phyloP scores from a whole-genome alignment of 2,888 invertebrate genomes.

The Aphodius granarius region DNA sequence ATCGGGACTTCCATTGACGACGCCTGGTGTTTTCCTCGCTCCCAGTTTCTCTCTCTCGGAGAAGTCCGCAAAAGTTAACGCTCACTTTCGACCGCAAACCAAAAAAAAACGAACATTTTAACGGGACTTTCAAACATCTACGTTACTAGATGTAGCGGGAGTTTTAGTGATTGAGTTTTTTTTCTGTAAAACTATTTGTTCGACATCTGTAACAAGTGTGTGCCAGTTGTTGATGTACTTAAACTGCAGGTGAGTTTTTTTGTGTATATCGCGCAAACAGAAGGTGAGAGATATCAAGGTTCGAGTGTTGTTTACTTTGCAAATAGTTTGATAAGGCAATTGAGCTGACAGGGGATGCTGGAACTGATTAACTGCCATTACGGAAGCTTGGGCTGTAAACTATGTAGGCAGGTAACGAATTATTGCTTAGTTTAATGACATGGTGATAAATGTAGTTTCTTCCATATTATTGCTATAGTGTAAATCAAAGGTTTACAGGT shows the following conservation, averaged over 20 bases:
- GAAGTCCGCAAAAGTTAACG: background rate
- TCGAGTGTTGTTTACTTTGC: background rate
- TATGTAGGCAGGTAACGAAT: too few species aligned
- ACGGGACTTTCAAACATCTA: background rate
- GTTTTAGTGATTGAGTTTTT: background rate
- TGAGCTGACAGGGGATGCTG: background rate
- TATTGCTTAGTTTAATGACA: too few species aligned
- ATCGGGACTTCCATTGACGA: conserved; percentile 31
- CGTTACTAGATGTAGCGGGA: background rate
- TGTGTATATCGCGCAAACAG: background rate
- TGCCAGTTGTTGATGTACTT: background rate
- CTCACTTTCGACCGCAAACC: background rate
- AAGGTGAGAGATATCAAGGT: background rate
- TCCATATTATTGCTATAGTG: too few species aligned
- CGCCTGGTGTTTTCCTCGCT: conserved; percentile 25
- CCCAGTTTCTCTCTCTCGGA: background rate
- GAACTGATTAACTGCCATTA: background rate
- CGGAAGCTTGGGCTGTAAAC: background rate
- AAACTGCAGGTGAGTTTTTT: background rate
- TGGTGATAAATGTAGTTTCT: too few species aligned
- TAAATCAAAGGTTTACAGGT: too few species aligned
- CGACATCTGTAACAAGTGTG: background rate
- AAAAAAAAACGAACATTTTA: background rate
- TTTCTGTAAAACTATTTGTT: background rate
- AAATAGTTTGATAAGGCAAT: background rate